A percentile compares a stretch with the other conserved stretches of the same genome.
phyloP scores from a whole-genome alignment of 2,888 invertebrate genomes.

The Escarpia spicata region DNA sequence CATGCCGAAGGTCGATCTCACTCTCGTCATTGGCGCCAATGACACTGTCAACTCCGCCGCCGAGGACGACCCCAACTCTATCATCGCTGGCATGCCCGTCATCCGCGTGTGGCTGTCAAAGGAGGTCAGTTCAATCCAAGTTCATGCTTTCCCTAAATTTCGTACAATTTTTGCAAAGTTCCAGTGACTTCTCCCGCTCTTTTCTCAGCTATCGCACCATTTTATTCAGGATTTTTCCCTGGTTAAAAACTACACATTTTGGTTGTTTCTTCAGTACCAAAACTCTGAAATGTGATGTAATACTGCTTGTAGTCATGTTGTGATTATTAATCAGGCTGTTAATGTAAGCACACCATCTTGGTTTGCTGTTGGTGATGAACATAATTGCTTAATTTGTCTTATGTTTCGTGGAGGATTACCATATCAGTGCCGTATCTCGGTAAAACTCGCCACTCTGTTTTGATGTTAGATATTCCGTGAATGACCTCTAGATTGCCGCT shows the following conservation, averaged over 20 bases:
- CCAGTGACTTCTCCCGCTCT: background rate
- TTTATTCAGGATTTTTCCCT: no score
- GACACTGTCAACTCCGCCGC: constrained; percentile 92
- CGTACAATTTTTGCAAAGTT: background rate
- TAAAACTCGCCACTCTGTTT: no score
- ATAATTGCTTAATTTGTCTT: background rate
- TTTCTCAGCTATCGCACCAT: no score
- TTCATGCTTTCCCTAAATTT: background rate
- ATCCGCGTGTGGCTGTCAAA: constrained; percentile 87
- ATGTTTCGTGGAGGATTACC: no score
- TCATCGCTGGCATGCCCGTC: constrained; percentile 93
- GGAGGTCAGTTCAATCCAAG: constrained; percentile 71
- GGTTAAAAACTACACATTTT: no score
- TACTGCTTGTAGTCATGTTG: no score
- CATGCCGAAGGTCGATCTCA: constrained; percentile 77
- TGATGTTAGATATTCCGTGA: no score
- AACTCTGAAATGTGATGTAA: no score
- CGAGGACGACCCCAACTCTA: constrained; percentile 88
- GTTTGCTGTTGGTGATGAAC: background rate
- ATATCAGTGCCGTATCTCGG: no score
- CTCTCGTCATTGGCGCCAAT: constrained; percentile 87
- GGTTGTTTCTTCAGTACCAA: no score
- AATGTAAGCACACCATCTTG: background rate
- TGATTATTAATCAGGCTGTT: background rate
- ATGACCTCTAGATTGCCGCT: no score